A percentile compares a stretch with the other conserved stretches of the same genome.
These are phyloP conservation scores for Zosterops borbonicus DNA, from an alignment of 2,113 vertebrate genomes.

Conservation along the genomic window DNA sequence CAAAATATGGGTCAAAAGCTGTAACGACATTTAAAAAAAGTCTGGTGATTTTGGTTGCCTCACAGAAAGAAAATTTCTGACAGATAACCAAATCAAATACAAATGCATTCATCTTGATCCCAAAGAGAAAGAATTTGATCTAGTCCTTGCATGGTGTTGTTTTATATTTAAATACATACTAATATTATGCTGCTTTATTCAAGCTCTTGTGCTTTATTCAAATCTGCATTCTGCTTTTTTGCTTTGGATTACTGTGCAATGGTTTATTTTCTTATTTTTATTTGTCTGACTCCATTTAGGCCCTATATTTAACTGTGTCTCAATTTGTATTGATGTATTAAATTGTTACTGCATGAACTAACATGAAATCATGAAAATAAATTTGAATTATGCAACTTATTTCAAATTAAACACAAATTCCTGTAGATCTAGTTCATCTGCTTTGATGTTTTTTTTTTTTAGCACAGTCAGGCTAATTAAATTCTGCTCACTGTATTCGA, in stretches of 20 bases:
- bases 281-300: neutral
- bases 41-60: neutral
- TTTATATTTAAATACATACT: neutral
- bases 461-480: neutral
- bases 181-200: neutral
- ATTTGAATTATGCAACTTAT: neutral
- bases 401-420: conserved; percentile 23
- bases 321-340: neutral
- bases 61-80: neutral
- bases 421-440: neutral
- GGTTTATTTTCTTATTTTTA: neutral
- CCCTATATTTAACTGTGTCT: neutral
- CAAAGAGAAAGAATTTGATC: neutral
- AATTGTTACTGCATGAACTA: neutral
- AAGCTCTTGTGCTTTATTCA: neutral
- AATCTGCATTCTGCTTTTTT: neutral
- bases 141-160: neutral
- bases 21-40: neutral
- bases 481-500: neutral
- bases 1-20: neutral
- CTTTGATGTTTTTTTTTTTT: neutral
- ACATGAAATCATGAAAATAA: neutral
- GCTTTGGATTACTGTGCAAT: neutral
- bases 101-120: neutral
- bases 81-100: neutral